Conservation (phyloP, 1,140 invertebrate species). For the Campoletis sonorensis region DNA sequence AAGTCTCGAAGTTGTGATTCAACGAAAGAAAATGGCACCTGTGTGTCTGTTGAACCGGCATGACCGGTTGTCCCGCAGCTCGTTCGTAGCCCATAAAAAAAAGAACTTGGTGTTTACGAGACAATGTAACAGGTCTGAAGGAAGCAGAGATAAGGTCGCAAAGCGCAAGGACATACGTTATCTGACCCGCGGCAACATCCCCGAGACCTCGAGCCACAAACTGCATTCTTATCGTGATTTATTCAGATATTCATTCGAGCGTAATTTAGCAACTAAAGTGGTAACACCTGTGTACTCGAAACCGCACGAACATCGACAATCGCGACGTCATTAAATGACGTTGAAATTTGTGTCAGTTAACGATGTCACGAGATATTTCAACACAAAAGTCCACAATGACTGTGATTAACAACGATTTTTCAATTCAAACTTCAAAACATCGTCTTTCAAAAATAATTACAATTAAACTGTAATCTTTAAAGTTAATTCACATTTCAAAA, state of each 20-base stretch:
- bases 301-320: too few relatives aligned
- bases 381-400: too few relatives aligned
- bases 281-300: too few relatives aligned
- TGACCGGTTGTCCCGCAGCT: conserved; percentile 19
- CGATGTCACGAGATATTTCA: too few relatives aligned
- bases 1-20: background rate
- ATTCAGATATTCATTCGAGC: conserved; percentile 52
- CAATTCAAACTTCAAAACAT: background rate
- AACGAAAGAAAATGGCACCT: background rate
- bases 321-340: too few relatives aligned
- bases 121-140: background rate
- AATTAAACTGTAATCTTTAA: too few relatives aligned
- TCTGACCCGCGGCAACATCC: conserved; percentile 48
- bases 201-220: conserved; percentile 2
- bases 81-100: background rate
- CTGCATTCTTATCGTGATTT: conserved; percentile 58
- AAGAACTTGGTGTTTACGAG: background rate
- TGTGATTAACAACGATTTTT: background rate
- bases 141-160: conserved; percentile 57
- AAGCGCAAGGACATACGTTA: conserved; percentile 54
- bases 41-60: background rate
- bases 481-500: too few relatives aligned
- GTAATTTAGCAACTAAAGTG: conserved; percentile 17
- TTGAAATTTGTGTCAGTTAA: too few relatives aligned
- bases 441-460: too few relatives aligned